These are phyloP conservation scores for Phortica magna DNA, from an alignment of 2,888 invertebrate genomes.

Conservation along the genomic window DNA sequence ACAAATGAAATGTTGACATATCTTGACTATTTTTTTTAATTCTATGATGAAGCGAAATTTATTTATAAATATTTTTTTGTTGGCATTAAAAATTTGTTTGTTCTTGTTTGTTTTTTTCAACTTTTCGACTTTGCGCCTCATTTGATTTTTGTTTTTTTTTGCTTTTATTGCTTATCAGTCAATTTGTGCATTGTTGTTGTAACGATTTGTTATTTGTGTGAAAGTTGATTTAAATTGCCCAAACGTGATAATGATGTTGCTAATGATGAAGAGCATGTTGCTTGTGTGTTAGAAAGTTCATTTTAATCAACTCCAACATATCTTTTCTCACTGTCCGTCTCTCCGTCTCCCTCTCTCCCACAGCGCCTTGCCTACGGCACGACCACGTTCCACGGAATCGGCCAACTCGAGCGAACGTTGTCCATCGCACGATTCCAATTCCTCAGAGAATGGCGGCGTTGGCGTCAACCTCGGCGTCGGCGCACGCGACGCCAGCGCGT, in stretches of 20 bases:
- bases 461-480: constrained; percentile 42
- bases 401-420: constrained; percentile 83
- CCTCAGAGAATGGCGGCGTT: constrained; percentile 81
- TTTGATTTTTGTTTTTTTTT: constrained; percentile 24
- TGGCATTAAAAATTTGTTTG: background rate
- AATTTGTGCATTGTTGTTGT: constrained; percentile 27
- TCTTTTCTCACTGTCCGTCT: background rate
- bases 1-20: constrained; percentile 75
- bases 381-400: constrained; percentile 76
- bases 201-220: constrained; percentile 40
- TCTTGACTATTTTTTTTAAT: constrained; percentile 63
- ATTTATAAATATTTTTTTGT: constrained; percentile 13
- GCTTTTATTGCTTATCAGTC: constrained; percentile 39
- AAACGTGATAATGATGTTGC: background rate
- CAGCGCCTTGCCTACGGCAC: constrained; percentile 75
- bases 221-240: constrained; percentile 48
- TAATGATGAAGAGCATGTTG: background rate
- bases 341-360: constrained; percentile 42
- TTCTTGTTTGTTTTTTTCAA: background rate
- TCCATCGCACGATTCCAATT: constrained; percentile 87
- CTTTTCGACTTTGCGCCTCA: background rate
- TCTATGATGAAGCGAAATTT: constrained; percentile 49
- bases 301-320: background rate
- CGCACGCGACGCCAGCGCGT: constrained; percentile 37
- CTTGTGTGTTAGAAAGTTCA: constrained; percentile 17